Conservation (phyloP, 2,797 vertebrate species). For the Gymnocypris eckloni region DNA sequence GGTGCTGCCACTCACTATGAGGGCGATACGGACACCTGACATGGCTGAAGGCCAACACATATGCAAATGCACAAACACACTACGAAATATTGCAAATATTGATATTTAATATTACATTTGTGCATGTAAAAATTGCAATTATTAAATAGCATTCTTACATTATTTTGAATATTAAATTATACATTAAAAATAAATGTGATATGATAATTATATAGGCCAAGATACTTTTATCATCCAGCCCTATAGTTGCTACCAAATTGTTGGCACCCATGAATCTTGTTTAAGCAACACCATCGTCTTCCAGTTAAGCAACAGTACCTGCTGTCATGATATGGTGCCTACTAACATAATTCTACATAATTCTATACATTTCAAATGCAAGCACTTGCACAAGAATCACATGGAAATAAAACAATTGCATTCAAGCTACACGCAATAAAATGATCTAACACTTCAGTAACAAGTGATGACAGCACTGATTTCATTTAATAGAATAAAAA, state of each 20-base stretch:
- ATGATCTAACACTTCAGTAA: neutral
- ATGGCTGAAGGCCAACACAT: neutral
- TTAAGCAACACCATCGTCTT: neutral
- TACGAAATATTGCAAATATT: neutral
- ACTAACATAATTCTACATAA: neutral
- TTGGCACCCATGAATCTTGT: neutral
- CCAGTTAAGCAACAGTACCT: neutral
- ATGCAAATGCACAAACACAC: neutral
- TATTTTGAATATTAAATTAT: neutral
- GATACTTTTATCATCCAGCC: neutral
- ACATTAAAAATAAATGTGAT: neutral
- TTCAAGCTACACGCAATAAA: neutral
- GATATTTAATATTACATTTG: neutral
- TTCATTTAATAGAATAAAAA: neutral
- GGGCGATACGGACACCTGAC: neutral
- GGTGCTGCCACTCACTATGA: conserved; percentile 64
- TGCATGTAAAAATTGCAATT: neutral
- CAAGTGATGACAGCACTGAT: neutral
- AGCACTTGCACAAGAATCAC: neutral
- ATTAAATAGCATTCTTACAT: neutral
- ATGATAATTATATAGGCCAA: neutral
- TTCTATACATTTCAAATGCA: neutral
- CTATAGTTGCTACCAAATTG: neutral
- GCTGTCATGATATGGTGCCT: neutral
- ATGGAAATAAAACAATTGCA: neutral